Conservation (phyloP, 2,113 vertebrate species). For the cattle (Bos taurus) region ARS-UCD2.0 NC_037328.1:9603001-9603500, state of each 20-base stretch:
- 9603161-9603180: neutral
- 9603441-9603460: neutral
- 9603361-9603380: slow-evolving; percentile 4
- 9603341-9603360: neutral
- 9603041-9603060: neutral
- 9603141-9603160: neutral
- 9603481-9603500: neutral
- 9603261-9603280: neutral
- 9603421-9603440: neutral
- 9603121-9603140: neutral
- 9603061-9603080: neutral
- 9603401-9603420: neutral
- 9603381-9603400: neutral
- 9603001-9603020: neutral
- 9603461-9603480: neutral
- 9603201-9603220: neutral
- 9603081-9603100: neutral
- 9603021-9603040: neutral
- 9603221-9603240: neutral
- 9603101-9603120: neutral
- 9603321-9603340: neutral
- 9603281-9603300: neutral
- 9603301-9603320: slow-evolving; percentile 18
- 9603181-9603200: neutral
- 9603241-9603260: neutral